Evolutionary conservation across 2,113 vertebrate genomes (phyloP).

Genomic region (Myiozetetes cayanensis): DNA sequence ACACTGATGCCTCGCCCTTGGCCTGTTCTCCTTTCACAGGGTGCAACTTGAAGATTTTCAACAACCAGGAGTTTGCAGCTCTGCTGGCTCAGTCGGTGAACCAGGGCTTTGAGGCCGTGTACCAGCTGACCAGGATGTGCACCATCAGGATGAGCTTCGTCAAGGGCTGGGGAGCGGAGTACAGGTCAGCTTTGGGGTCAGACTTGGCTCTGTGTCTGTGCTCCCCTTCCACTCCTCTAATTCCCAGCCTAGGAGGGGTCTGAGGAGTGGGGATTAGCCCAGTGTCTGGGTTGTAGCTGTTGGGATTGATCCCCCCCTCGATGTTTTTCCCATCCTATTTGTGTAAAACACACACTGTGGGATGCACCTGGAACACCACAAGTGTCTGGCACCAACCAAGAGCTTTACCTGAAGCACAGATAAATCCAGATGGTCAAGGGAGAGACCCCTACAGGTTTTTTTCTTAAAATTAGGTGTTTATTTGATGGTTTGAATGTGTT

Average conservation of each 20-base stretch:
- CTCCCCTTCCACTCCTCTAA: fast-evolving
- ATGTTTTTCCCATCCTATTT: not conserved
- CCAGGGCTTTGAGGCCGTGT: slow-evolving; percentile 97
- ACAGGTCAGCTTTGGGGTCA: slow-evolving; percentile 69
- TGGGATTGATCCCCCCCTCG: not conserved
- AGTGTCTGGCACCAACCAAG: fast-evolving
- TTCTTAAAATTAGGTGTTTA: not conserved
- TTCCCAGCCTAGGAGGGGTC: not conserved
- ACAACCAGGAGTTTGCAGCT: slow-evolving; percentile 98
- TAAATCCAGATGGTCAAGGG: not conserved
- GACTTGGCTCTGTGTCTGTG: not conserved
- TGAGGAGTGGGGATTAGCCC: no score
- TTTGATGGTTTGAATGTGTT: not conserved
- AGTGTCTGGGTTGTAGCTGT: not conserved
- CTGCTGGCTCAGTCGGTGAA: slow-evolving; percentile 96
- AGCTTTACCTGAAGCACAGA: not conserved
- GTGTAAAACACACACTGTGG: not conserved
- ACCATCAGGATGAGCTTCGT: slow-evolving; percentile 99
- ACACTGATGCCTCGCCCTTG: not conserved
- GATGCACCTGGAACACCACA: fast-evolving
- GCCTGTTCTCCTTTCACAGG: slow-evolving; percentile 69
- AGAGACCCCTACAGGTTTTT: not conserved
- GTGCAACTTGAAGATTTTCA: slow-evolving; percentile 99
- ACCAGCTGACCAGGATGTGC: slow-evolving; percentile 98
- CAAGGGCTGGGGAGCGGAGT: slow-evolving; percentile 97